phyloP scores from a whole-genome alignment of 1,140 invertebrate genomes.

The Euschistus heros region DNA sequence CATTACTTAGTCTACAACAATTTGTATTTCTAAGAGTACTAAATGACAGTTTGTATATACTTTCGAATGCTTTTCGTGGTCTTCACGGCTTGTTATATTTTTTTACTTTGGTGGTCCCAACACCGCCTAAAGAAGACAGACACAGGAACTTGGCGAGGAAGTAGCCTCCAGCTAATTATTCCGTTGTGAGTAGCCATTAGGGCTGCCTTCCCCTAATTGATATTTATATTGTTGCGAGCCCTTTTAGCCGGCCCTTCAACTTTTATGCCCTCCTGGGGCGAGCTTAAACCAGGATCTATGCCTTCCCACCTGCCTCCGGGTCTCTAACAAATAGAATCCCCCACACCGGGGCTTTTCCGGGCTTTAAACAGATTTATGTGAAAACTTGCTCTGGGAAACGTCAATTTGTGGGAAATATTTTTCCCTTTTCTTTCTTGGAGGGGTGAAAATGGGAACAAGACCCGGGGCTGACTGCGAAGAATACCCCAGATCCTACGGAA shows the following conservation, averaged over 20 bases:
- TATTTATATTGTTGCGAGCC: neutral
- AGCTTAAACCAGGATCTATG: neutral
- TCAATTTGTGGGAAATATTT: slow-evolving; percentile 8
- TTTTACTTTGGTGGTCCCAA: too few species aligned
- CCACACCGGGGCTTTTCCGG: neutral
- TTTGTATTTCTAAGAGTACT: too few species aligned
- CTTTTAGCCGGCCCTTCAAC: neutral
- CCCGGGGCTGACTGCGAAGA: too few species aligned
- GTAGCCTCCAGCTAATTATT: too few species aligned
- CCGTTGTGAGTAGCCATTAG: neutral
- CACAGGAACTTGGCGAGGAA: too few species aligned
- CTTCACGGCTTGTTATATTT: too few species aligned
- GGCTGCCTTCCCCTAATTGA: neutral
- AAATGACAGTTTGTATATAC: too few species aligned
- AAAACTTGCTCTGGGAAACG: neutral
- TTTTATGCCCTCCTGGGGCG: slow-evolving; percentile 3
- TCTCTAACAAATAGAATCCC: slow-evolving; percentile 4
- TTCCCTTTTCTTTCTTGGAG: neutral
- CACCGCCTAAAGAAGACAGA: too few species aligned
- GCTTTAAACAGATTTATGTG: slow-evolving; percentile 7
- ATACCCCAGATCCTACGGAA: too few species aligned
- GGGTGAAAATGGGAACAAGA: too few species aligned
- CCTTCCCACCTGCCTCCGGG: neutral
- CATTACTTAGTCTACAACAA: too few species aligned
- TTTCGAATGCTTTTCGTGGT: too few species aligned